Conservation (phyloP, 2,797 vertebrate species). For the Parotocinclus haroldoi region DNA sequence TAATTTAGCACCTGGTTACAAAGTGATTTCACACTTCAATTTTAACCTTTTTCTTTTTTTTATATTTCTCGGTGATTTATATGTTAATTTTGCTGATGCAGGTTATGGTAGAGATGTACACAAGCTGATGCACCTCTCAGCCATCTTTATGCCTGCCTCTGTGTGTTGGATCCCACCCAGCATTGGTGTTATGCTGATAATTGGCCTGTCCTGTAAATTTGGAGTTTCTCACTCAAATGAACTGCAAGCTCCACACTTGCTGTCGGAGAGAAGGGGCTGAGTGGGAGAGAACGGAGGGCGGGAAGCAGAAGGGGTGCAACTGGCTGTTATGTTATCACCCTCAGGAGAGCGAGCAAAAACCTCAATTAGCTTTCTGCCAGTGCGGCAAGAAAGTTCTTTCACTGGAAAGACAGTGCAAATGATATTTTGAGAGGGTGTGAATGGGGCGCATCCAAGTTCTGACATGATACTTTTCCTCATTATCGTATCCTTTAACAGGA, state of each 20-base stretch:
- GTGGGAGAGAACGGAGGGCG: constrained; percentile 27
- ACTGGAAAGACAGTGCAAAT: constrained; percentile 59
- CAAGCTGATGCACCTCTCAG: constrained; percentile 46
- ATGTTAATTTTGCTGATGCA: constrained; percentile 41
- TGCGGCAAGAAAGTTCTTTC: constrained; percentile 57
- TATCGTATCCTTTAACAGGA: constrained; percentile 53
- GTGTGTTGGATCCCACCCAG: constrained; percentile 62
- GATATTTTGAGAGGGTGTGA: constrained; percentile 59
- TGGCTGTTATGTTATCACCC: constrained; percentile 56
- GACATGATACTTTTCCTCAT: constrained; percentile 40
- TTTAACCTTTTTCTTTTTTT: too few species aligned
- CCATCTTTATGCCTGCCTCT: constrained; percentile 45
- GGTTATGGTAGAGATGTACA: constrained; percentile 49
- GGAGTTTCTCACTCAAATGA: constrained; percentile 65
- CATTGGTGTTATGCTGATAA: constrained; percentile 68
- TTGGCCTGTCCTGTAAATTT: constrained; percentile 67
- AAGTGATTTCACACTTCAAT: background rate
- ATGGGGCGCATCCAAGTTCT: constrained; percentile 50
- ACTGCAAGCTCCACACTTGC: constrained; percentile 59
- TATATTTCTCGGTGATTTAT: too few species aligned
- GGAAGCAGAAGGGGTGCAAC: constrained; percentile 22
- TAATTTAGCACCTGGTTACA: constrained; percentile 29
- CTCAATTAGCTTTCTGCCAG: constrained; percentile 58
- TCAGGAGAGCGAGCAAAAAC: constrained; percentile 54
- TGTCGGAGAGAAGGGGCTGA: constrained; percentile 43